Conservation (phyloP, 2,113 vertebrate genomes). For the Argyrosomus japonicus region DNA sequence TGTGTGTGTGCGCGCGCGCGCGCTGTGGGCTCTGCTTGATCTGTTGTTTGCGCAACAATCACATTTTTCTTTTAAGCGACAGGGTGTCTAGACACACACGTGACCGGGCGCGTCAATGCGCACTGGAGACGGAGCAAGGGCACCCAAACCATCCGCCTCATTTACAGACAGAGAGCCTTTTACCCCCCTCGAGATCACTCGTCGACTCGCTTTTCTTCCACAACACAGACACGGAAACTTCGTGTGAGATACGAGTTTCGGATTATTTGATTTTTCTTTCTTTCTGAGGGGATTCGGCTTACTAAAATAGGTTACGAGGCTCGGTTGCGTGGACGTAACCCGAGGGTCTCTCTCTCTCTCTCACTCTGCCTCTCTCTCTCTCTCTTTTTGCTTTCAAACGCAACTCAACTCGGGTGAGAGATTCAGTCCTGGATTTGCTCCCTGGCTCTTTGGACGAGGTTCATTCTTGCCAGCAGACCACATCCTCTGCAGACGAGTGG, state of each 20-base stretch:
- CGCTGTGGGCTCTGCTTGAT: conserved; percentile 88
- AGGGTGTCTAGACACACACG: conserved; percentile 97
- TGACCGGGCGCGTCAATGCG: conserved; percentile 93
- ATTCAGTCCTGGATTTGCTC: conserved; percentile 70
- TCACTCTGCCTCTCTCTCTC: conserved; percentile 11
- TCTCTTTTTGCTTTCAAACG: conserved; percentile 43
- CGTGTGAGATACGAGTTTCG: conserved; percentile 56
- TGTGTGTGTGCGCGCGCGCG: conserved; percentile 3
- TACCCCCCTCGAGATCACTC: conserved; percentile 57
- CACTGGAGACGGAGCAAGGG: conserved; percentile 85
- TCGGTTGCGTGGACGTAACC: conserved; percentile 63
- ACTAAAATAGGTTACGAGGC: conserved; percentile 48
- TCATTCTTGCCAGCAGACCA: conserved; percentile 52
- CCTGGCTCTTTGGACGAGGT: conserved; percentile 52
- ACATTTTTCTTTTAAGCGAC: conserved; percentile 95
- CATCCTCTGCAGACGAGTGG: conserved; percentile 65
- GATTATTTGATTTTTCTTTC: conserved; percentile 63
- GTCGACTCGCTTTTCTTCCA: conserved; percentile 56
- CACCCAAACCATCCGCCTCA: conserved; percentile 79
- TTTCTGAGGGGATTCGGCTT: conserved; percentile 42
- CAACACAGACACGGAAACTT: conserved; percentile 67
- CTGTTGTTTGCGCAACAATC: conserved; percentile 96
- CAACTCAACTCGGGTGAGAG: conserved; percentile 58
- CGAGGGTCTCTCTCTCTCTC: conserved; percentile 45
- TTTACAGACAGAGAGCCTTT: conserved; percentile 63